Conservation (phyloP, 2,888 invertebrate species). For the Drosophila greeni region DNA sequence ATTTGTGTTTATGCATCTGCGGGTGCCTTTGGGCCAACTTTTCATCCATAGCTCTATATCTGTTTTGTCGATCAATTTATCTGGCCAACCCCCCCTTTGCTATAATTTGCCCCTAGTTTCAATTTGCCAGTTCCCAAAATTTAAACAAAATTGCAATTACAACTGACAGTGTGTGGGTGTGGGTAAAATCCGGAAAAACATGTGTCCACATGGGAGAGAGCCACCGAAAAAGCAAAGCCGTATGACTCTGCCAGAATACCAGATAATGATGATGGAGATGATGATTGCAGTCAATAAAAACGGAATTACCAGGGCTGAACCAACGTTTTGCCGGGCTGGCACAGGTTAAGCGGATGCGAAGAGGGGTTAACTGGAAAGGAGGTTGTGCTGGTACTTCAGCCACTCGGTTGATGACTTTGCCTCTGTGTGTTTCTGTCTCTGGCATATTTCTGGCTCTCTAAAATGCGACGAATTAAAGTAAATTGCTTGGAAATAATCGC, state of each 20-base stretch:
- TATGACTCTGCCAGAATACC: constrained; percentile 9
- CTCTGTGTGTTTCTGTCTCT: constrained; percentile 18
- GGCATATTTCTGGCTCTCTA: constrained; percentile 57
- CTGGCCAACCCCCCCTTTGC: constrained; percentile 5
- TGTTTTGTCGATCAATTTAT: constrained; percentile 22
- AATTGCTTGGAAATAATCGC: constrained; percentile 70
- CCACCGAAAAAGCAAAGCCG: constrained; percentile 15
- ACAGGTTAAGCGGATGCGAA: constrained; percentile 37
- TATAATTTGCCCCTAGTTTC: constrained; percentile 41
- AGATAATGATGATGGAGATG: constrained; percentile 43
- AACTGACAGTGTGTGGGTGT: constrained; percentile 15
- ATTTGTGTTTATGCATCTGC: constrained; percentile 7
- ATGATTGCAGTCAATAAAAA: constrained; percentile 66
- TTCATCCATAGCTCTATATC: constrained; percentile 6
- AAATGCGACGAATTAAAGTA: constrained; percentile 70
- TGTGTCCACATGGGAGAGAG: constrained; percentile 22
- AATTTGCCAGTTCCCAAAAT: constrained; percentile 47
- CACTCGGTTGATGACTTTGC: constrained; percentile 47
- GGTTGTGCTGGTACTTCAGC: constrained; percentile 20
- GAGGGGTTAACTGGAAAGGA: constrained; percentile 21
- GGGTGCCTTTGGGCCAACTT: constrained; percentile 7
- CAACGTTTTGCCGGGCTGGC: constrained; percentile 18
- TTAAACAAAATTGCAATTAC: constrained; percentile 60
- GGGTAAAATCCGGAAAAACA: constrained; percentile 14
- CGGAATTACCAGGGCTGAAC: constrained; percentile 45